phyloP scores from a whole-genome alignment of 2,113 vertebrate species.

The Petrocephalus microphthalmus region DNA sequence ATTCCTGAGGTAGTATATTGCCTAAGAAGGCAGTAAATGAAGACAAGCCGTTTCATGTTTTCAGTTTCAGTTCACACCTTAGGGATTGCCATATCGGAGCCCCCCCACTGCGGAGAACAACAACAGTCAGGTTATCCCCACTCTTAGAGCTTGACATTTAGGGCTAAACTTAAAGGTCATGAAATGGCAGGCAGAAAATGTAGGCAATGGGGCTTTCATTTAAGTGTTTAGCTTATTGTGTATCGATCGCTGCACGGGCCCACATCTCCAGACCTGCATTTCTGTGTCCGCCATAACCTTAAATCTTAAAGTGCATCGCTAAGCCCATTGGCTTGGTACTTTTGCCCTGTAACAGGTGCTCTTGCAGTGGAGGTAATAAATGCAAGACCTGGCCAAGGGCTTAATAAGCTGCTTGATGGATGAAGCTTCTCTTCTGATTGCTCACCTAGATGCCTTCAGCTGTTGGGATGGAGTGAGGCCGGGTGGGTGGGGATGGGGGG shows the following conservation, averaged over 20 bases:
- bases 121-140: slow-evolving; percentile 31
- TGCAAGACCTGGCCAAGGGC: background rate
- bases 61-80: slow-evolving; percentile 36
- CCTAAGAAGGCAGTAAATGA: slow-evolving; percentile 40
- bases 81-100: slow-evolving; percentile 21
- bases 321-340: background rate
- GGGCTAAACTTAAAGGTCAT: slow-evolving; percentile 54
- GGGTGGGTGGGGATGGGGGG: background rate
- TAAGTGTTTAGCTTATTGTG: slow-evolving; percentile 38
- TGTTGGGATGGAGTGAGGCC: background rate
- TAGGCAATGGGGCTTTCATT: background rate
- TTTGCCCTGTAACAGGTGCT: background rate
- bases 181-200: slow-evolving; percentile 20
- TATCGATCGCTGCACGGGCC: slow-evolving; percentile 15
- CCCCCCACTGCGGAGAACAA: slow-evolving; percentile 33
- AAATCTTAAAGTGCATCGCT: background rate
- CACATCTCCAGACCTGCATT: slow-evolving; percentile 37
- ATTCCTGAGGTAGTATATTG: background rate
- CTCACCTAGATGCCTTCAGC: background rate
- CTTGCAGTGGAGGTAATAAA: background rate
- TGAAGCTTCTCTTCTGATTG: background rate
- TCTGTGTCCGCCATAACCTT: slow-evolving; percentile 52
- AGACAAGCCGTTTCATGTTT: slow-evolving; percentile 38
- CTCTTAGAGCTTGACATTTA: slow-evolving; percentile 29
- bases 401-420: background rate